phyloP scores from a whole-genome alignment of 1,140 invertebrate species.

The Atopsyche davidsoni region DNA sequence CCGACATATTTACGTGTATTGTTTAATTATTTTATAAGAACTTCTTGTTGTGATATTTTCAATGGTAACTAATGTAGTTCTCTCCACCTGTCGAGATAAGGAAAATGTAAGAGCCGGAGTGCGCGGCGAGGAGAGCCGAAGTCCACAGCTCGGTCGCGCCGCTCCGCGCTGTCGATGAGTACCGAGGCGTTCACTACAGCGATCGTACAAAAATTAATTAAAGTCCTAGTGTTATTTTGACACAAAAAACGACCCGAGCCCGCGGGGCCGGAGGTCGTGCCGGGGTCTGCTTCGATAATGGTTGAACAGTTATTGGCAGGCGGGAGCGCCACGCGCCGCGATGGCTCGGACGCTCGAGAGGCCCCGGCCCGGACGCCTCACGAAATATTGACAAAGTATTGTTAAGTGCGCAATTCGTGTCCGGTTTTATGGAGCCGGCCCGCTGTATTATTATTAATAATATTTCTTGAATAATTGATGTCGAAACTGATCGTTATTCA shows the following conservation, averaged over 20 bases:
- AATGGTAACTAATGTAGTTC: slow-evolving; percentile 17
- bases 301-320: too few species aligned
- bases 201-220: too few species aligned
- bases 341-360: too few species aligned
- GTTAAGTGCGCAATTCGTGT: slow-evolving; percentile 12
- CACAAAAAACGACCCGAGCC: neutral
- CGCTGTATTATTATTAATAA: slow-evolving; percentile 2
- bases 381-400: slow-evolving; percentile 18
- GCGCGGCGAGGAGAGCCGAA: too few species aligned
- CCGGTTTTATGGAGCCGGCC: too few species aligned
- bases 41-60: slow-evolving; percentile 19
- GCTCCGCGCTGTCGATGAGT: too few species aligned
- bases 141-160: too few species aligned
- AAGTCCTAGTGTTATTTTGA: neutral
- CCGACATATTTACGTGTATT: slow-evolving; percentile 2
- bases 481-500: slow-evolving; percentile 30
- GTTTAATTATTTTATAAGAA: slow-evolving; percentile 7
- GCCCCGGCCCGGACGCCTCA: slow-evolving; percentile 20
- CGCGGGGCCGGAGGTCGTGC: slow-evolving; percentile 10
- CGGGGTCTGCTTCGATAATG: slow-evolving; percentile 20
- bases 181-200: too few species aligned
- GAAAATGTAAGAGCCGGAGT: neutral
- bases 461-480: slow-evolving; percentile 24
- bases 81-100: neutral
- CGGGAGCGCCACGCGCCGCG: too few species aligned